Percentiles rank a stretch among this genome's conserved stretches.
phyloP scores from a whole-genome alignment of 2,888 invertebrate genomes.

The Clitarchus hookeri region DNA sequence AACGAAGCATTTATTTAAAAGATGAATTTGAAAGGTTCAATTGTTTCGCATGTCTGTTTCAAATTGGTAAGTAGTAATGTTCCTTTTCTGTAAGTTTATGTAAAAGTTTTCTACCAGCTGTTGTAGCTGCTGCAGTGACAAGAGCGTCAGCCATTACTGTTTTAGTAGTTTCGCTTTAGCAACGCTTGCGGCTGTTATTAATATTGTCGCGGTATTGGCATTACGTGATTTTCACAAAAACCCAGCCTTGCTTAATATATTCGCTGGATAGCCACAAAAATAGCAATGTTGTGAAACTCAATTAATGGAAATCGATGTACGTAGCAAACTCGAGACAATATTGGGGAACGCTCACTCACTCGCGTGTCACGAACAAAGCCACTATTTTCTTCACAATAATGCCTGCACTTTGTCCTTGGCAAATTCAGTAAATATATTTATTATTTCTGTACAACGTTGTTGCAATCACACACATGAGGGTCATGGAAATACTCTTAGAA shows the following conservation, averaged over 20 bases:
- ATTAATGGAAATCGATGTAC: conserved; percentile 6
- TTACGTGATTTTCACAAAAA: neutral
- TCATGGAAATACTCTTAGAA: too few species aligned
- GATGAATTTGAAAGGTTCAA: too few species aligned
- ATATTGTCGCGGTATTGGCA: neutral
- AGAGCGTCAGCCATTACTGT: too few species aligned
- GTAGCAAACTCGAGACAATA: neutral
- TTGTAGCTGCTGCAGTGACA: too few species aligned
- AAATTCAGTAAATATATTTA: too few species aligned
- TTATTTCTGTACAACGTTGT: too few species aligned
- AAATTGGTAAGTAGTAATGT: too few species aligned
- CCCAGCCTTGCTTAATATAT: neutral
- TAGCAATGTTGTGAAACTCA: neutral
- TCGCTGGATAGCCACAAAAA: neutral
- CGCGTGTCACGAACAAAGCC: neutral
- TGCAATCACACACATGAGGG: too few species aligned
- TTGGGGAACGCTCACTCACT: neutral
- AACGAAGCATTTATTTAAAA: too few species aligned
- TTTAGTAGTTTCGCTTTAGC: neutral
- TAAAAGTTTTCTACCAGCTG: too few species aligned
- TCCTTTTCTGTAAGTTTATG: too few species aligned
- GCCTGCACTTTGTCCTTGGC: neutral
- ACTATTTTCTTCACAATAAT: neutral
- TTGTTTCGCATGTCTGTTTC: too few species aligned
- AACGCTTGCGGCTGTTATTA: neutral